A percentile compares a stretch with the other conserved stretches of the same genome.
These are phyloP conservation scores for Bruchidius siliquastri DNA, from an alignment of 2,888 invertebrate genomes.

Conservation along the genomic window DNA sequence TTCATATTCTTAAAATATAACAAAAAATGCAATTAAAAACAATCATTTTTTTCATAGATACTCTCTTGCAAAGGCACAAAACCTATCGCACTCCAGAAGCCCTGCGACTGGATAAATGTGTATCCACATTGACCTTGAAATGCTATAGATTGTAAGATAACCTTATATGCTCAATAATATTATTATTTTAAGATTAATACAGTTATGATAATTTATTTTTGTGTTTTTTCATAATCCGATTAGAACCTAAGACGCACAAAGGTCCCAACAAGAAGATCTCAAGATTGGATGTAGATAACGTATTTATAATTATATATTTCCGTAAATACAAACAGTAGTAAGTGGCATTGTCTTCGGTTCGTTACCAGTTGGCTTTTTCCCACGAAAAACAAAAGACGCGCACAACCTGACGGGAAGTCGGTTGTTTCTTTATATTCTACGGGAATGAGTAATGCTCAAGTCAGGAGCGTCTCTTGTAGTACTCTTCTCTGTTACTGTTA, in stretches of 20 bases:
- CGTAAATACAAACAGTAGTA: background rate
- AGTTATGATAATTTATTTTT: too few species aligned
- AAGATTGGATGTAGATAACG: background rate
- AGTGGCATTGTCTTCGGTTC: background rate
- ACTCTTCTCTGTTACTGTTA: background rate
- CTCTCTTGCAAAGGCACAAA: too few species aligned
- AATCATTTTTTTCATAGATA: too few species aligned
- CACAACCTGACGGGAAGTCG: background rate
- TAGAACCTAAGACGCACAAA: background rate
- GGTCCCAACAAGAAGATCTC: background rate
- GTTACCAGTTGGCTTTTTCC: background rate
- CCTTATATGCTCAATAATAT: too few species aligned
- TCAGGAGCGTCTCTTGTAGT: background rate
- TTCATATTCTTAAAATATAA: too few species aligned
- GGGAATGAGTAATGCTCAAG: background rate
- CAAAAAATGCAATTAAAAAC: too few species aligned
- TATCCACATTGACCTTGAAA: too few species aligned
- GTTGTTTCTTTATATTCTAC: background rate
- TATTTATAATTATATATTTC: background rate
- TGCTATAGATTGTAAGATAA: too few species aligned
- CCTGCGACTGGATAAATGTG: too few species aligned
- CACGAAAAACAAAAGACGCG: background rate
- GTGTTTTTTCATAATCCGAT: too few species aligned
- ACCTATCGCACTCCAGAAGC: too few species aligned
- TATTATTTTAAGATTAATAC: too few species aligned